Evolutionary conservation across 1,140 invertebrate genomes (phyloP), one percentile per base, ranked within the genome.

Genomic region (Delia radicum): DNA sequence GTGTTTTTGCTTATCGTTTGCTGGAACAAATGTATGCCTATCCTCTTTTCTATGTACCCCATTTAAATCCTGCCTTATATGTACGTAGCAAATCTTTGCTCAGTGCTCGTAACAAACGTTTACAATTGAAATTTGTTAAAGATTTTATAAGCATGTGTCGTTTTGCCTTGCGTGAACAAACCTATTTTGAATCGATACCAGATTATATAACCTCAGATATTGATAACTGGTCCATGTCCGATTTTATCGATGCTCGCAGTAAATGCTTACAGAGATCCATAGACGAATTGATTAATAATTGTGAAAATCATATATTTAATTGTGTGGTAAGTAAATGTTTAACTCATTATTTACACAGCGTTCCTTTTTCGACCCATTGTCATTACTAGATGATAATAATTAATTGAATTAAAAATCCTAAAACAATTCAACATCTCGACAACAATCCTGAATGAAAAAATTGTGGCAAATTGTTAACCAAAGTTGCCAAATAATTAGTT

Each of bases 1-100:
- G 93, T 26, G 93, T 93, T 79, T 96, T 95, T 87, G 93, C 94
- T 1, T 91, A 90, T 79, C 89, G 93, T 73, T 87, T 96, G 24
- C 87, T 97, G 74, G 90, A 93, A 78, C 91, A 93, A 81, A 94
- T 96, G 88, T 89, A 89, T 77, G 85, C 86, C 26, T 94, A 96
- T 87, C 94, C 95, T 15, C 86, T 96, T 27, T 96, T 95, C 80
- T 89, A 92, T 82, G 89, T 95, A 42, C 88, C 88, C 3, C 92
- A 93, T 79, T 87, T 95, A 15, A 95, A 95, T 87, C 88, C 89
- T 24, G 86, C 86, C 29, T 84, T 96, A 21, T 93, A 92, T 79
- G 88, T 89, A 71, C 90, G 90, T 80, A 89, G 90, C 10, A 90
- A 89, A 77, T 85, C 88, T 63, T 85, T 96, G 71, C 87, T 91